Evolutionary conservation across 2,797 vertebrate species (phyloP).

Genomic region (Dryobates pubescens): DNA sequence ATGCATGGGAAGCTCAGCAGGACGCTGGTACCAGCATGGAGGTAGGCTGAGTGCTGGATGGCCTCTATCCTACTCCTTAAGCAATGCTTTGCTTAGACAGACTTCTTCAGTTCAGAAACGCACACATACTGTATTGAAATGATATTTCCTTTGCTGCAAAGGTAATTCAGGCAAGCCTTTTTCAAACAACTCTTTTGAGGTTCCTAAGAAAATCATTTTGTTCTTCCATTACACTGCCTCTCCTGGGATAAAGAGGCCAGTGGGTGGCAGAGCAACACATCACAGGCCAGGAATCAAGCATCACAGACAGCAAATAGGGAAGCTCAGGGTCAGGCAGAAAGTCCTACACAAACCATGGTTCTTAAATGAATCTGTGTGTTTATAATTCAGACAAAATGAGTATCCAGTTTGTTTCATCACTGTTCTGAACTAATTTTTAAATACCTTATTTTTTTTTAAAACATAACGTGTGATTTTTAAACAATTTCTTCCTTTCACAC

Average conservation of each 20-base stretch:
- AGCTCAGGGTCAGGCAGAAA: not conserved
- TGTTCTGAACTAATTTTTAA: not conserved
- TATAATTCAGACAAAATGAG: not conserved
- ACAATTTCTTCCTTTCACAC: not conserved
- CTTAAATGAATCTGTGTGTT: not conserved
- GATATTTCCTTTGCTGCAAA: not conserved
- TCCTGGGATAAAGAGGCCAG: not conserved
- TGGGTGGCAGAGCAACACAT: constrained; percentile 53
- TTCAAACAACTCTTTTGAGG: not conserved
- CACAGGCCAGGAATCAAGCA: not conserved
- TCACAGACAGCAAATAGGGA: rapidly evolving
- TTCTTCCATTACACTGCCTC: not conserved
- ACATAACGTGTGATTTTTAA: not conserved
- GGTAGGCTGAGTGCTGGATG: not conserved
- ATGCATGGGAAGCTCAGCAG: not conserved
- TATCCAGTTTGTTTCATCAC: not conserved
- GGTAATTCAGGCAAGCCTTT: not conserved
- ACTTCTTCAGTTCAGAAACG: not conserved
- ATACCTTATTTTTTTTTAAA: not conserved
- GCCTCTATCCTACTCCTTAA: not conserved
- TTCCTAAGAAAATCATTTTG: not conserved
- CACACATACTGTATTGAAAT: not conserved
- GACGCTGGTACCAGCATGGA: not conserved
- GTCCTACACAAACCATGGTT: not conserved
- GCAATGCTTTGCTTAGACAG: not conserved